Base-by-base conservation (phyloP, 2,888 invertebrate species). In the Tipula confusa region DNA sequence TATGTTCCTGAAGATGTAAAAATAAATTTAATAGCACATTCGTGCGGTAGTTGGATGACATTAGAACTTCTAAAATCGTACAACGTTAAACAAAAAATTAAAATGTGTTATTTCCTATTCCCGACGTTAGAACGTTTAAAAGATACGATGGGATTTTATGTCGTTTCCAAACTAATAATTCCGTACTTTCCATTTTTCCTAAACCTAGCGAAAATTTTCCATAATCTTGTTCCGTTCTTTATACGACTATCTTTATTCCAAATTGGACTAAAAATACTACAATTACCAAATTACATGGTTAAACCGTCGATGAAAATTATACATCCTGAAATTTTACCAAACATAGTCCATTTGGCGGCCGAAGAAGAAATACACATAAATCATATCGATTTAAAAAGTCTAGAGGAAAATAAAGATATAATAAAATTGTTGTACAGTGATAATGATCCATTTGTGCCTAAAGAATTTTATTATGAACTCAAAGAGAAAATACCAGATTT, bases 61-160 rank as follows among this genome's bases (percentile, higher is more conserved):
- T 87, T 97, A 84, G 94, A 97, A 87, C 88, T 96, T 82, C 87
- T 96, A 31, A 91, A 94, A 86, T 89, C 93, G 85, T 90, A 91
- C 5, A 87, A 90, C 33, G 89, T 95, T 86, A 88, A 91, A 86
- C 86, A 90, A 36, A 91, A 91, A 86, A 88, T 95, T 43, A 88
- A 90, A 15, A 93, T 93, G 85, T 91, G 93, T 84, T 94, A 94
- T 88, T 89, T 97, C 85, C 89, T 98, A 1, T 97, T 97, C 89
- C 98, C 98, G 0, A 96, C 97, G 0, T 90, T 98, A 48, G 97
- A 98, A 89, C 91, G 93, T 86, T 95, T 98, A 94, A 93, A 93
- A 3, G 91, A 92, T 83, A 93, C 94, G 11, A n/a, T 1, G 1
- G 80, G 80, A 80, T 80, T 80, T 80, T 80, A 80, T 80, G 6